These are phyloP conservation scores for Fopius arisanus DNA, from an alignment of 1,140 invertebrate genomes.

Conservation along the genomic window DNA sequence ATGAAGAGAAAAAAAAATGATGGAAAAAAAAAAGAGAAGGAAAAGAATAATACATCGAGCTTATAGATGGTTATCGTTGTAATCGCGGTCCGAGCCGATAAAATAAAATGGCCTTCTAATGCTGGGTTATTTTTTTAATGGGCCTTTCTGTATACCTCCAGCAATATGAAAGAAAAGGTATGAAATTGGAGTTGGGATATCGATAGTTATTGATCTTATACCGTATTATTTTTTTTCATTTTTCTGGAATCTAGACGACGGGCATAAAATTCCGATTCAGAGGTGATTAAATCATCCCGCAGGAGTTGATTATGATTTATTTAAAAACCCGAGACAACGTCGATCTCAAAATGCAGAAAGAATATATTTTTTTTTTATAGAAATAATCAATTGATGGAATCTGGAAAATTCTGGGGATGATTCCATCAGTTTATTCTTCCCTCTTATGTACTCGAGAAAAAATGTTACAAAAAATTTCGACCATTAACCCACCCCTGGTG, in stretches of 20 bases:
- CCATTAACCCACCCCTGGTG: not conserved
- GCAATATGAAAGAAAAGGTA: conserved; percentile 34
- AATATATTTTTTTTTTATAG: no score
- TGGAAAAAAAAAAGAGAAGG: not conserved
- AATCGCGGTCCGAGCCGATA: conserved; percentile 41
- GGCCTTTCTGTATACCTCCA: conserved; percentile 23
- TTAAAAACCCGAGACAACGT: not conserved
- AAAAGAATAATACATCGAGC: conserved; percentile 26
- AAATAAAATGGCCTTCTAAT: conserved; percentile 44
- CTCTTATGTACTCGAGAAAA: not conserved
- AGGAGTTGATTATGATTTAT: not conserved
- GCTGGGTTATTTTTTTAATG: conserved; percentile 44
- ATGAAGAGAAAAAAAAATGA: conserved; percentile 14
- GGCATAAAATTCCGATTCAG: not conserved
- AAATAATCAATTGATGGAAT: not conserved
- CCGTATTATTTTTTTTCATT: conserved; percentile 15
- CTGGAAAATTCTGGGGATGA: not conserved
- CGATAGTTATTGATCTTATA: conserved; percentile 24
- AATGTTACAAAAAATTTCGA: not conserved
- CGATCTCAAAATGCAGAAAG: no score
- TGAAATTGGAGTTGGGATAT: conserved; percentile 25
- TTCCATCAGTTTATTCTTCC: not conserved
- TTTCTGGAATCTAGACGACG: not conserved
- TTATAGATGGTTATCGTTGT: conserved; percentile 45
- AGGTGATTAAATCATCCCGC: not conserved